Conservation (phyloP, 2,797 vertebrate species). For the Tangara arthus region DNA sequence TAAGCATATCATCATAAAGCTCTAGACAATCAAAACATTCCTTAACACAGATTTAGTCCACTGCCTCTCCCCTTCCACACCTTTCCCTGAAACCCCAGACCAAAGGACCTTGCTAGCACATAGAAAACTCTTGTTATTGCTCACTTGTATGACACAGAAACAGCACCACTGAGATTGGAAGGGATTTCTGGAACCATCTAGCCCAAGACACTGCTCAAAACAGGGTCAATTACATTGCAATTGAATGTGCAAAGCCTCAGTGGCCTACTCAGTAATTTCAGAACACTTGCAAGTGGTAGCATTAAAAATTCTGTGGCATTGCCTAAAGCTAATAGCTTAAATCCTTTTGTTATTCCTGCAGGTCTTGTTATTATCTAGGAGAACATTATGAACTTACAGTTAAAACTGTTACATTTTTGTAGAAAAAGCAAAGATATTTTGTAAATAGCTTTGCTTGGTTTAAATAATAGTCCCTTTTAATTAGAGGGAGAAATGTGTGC, state of each 20-base stretch:
- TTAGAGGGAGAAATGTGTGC: background rate
- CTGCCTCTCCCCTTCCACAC: background rate
- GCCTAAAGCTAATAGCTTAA: background rate
- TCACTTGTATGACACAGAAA: background rate
- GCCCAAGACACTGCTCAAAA: background rate
- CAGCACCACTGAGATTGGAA: background rate
- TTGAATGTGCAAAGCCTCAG: background rate
- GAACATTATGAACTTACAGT: background rate
- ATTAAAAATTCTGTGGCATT: background rate
- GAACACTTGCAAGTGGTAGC: background rate
- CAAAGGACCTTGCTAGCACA: background rate
- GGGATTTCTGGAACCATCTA: background rate
- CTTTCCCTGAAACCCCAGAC: background rate
- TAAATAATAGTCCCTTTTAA: background rate
- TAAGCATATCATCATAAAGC: background rate
- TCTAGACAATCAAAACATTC: background rate
- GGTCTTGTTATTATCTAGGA: background rate
- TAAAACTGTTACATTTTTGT: background rate
- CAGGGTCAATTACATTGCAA: background rate
- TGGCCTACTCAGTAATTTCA: background rate
- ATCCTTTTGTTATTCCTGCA: background rate
- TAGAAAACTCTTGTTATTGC: background rate
- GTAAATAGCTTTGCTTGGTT: background rate
- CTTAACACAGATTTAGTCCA: background rate
- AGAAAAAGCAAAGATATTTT: background rate